phyloP scores from a whole-genome alignment of 1,140 invertebrate genomes.

The Formica selysi region DNA sequence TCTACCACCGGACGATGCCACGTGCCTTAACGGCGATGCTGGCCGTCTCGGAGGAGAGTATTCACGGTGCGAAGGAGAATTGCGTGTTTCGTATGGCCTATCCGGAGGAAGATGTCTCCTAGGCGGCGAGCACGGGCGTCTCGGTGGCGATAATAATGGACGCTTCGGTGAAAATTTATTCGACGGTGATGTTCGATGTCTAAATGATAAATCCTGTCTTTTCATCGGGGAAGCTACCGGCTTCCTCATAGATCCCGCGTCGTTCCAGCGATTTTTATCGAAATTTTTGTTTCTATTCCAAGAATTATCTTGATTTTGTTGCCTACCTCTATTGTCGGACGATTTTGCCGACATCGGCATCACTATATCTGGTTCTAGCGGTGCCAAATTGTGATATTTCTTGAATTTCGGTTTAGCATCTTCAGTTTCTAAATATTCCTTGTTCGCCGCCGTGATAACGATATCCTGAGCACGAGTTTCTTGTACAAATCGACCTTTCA shows the following conservation, averaged over 20 bases:
- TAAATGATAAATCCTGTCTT: constrained; percentile 45
- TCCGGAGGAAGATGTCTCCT: constrained; percentile 62
- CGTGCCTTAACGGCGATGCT: constrained; percentile 52
- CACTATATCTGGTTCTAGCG: constrained; percentile 73
- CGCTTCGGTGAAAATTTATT: constrained; percentile 72
- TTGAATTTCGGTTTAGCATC: constrained; percentile 58
- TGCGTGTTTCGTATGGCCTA: constrained; percentile 21
- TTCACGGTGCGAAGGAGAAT: constrained; percentile 55
- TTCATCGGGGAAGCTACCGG: constrained; percentile 41
- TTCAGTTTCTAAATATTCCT: constrained; percentile 63
- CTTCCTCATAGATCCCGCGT: constrained; percentile 41
- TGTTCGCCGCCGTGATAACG: constrained; percentile 80
- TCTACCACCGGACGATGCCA: constrained; percentile 11
- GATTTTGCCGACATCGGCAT: constrained; percentile 58
- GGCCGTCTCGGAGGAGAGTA: constrained; percentile 52
- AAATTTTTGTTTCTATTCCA: constrained; percentile 58
- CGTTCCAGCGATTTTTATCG: constrained; percentile 62
- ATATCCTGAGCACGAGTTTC: constrained; percentile 78
- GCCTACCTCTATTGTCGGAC: constrained; percentile 20
- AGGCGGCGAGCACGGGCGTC: constrained; percentile 63
- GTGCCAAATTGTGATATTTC: constrained; percentile 75
- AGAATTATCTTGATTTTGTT: constrained; percentile 41
- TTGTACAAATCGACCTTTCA: constrained; percentile 80
- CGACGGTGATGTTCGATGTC: constrained; percentile 21
- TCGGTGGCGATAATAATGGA: constrained; percentile 70